A percentile compares a stretch with the other conserved stretches of the same genome.
Conservation (phyloP, 1,140 invertebrate genomes). For the Zaprionus ornatus region DNA sequence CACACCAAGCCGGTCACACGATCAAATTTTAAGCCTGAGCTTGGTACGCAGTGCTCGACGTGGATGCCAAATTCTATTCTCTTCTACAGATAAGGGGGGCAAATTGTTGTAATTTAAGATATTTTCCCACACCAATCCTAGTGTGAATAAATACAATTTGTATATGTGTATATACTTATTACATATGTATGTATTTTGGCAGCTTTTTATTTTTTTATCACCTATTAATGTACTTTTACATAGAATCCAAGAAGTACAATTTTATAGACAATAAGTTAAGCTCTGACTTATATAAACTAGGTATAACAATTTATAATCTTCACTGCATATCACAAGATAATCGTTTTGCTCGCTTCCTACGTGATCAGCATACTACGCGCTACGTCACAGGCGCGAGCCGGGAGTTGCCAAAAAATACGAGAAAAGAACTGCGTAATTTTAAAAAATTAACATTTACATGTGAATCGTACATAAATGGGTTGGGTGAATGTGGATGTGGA, state of each 20-base stretch:
- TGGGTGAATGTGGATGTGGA: slow-evolving; percentile 15
- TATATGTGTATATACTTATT: too few species aligned
- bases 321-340: too few species aligned
- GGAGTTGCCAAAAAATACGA: slow-evolving; percentile 5
- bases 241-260: too few species aligned
- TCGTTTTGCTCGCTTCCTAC: not conserved
- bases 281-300: too few species aligned
- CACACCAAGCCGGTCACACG: slow-evolving; percentile 4
- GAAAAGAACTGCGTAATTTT: slow-evolving; percentile 37
- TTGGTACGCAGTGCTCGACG: slow-evolving; percentile 3
- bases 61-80: slow-evolving; percentile 8
- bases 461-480: slow-evolving; percentile 16
- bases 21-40: not conserved
- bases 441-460: slow-evolving; percentile 23
- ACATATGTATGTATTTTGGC: too few species aligned
- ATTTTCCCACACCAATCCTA: not conserved
- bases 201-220: too few species aligned
- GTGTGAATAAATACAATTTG: not conserved
- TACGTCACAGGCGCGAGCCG: slow-evolving; percentile 21
- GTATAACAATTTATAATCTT: too few species aligned
- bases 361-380: slow-evolving; percentile 19
- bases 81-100: not conserved
- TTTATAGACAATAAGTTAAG: too few species aligned
- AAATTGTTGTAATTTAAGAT: too few species aligned
- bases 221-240: too few species aligned